Conservation (phyloP, 2,797 vertebrate genomes). For the Myotis myotis region DNA sequence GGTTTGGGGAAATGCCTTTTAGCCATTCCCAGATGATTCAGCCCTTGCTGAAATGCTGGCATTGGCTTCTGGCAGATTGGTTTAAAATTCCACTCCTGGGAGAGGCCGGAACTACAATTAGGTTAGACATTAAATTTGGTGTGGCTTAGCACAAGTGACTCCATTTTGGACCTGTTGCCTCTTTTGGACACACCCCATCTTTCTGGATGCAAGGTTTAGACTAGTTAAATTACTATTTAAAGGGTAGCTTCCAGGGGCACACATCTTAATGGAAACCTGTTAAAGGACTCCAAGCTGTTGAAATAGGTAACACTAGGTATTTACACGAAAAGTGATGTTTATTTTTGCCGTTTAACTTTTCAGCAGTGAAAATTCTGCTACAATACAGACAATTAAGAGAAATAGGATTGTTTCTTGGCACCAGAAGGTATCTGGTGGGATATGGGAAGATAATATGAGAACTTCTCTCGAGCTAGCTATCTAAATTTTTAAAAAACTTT, state of each 20-base stretch:
- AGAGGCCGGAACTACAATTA: neutral
- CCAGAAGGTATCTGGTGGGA: neutral
- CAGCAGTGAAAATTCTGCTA: neutral
- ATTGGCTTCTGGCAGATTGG: neutral
- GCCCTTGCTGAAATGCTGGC: no score
- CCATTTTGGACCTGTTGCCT: neutral
- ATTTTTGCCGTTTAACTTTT: conserved; percentile 8
- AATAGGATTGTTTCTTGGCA: neutral
- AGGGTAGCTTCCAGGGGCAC: neutral
- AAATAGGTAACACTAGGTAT: neutral
- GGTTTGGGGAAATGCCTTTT: no score
- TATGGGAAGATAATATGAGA: neutral
- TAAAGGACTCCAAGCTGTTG: neutral
- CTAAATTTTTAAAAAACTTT: neutral
- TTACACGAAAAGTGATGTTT: neutral
- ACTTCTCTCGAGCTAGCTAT: neutral
- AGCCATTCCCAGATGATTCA: no score
- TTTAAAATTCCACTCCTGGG: neutral
- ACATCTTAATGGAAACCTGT: neutral
- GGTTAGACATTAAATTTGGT: neutral
- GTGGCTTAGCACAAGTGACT: neutral
- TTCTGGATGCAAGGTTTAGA: neutral
- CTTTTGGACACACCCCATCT: neutral
- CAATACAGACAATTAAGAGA: neutral
- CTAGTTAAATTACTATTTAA: neutral